These are phyloP conservation scores for Trematomus bernacchii DNA, from an alignment of 2,797 vertebrate genomes.

Conservation along the genomic window DNA sequence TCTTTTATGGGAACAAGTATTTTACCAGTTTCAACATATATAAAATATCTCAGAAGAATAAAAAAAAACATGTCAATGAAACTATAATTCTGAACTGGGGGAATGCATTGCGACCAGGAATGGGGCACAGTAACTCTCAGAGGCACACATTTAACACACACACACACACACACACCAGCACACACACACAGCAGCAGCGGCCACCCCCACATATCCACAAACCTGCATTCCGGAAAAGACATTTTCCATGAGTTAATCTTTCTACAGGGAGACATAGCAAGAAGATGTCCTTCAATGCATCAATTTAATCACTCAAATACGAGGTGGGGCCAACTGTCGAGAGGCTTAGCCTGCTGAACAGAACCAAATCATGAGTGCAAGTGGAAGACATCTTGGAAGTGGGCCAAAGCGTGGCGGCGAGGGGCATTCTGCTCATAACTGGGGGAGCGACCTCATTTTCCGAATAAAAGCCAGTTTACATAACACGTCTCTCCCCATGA, in stretches of 20 bases:
- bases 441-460: slow-evolving; percentile 80
- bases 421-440: slow-evolving; percentile 82
- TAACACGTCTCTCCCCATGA: slow-evolving; percentile 81
- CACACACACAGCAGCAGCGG: slow-evolving; percentile 30
- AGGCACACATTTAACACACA: slow-evolving; percentile 48
- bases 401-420: slow-evolving; percentile 68
- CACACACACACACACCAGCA: not conserved
- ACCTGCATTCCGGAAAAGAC: slow-evolving; percentile 70
- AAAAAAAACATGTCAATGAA: slow-evolving; percentile 37
- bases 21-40: slow-evolving; percentile 34
- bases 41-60: slow-evolving; percentile 35
- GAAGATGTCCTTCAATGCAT: slow-evolving; percentile 63
- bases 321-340: slow-evolving; percentile 52
- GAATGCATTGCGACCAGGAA: slow-evolving; percentile 41
- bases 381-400: slow-evolving; percentile 75
- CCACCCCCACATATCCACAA: slow-evolving; percentile 65
- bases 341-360: slow-evolving; percentile 57
- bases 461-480: slow-evolving; percentile 83
- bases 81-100: slow-evolving; percentile 40
- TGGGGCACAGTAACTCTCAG: slow-evolving; percentile 45
- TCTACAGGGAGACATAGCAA: slow-evolving; percentile 48
- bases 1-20: slow-evolving; percentile 18
- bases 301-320: slow-evolving; percentile 62
- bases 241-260: slow-evolving; percentile 82
- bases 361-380: slow-evolving; percentile 72